Conservation (phyloP, 2,888 invertebrate species). For the Tanypteryx hageni region DNA sequence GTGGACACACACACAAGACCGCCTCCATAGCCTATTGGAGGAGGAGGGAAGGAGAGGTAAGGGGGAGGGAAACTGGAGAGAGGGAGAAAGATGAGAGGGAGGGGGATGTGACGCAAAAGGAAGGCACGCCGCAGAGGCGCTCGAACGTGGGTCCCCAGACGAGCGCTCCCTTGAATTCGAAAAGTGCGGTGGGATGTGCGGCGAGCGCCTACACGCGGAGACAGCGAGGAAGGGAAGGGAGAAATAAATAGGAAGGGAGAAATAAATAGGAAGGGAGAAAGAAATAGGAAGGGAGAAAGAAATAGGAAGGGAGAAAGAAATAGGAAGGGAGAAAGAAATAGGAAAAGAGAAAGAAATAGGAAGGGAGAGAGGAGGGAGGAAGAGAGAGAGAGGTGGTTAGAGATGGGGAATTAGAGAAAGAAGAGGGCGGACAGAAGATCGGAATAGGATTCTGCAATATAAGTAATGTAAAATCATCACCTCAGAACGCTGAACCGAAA, state of each 20-base stretch:
- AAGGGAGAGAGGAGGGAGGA: not conserved
- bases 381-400: no score
- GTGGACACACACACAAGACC: not conserved
- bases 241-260: not conserved
- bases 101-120: not conserved
- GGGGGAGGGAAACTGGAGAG: not conserved
- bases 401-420: no score
- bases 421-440: not conserved
- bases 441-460: not conserved
- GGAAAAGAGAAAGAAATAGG: not conserved
- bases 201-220: not conserved
- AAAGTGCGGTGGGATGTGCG: not conserved
- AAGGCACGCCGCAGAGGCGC: not conserved
- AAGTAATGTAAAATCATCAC: not conserved
- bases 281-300: not conserved
- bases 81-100: not conserved
- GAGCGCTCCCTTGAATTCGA: slow-evolving; percentile 14
- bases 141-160: slow-evolving; percentile 17
- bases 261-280: not conserved
- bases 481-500: no score
- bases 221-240: not conserved
- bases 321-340: not conserved
- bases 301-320: not conserved
- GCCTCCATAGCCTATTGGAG: not conserved
- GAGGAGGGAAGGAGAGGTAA: not conserved